Base-by-base conservation (phyloP, 2,797 vertebrate genomes). In the Karalla daura region DNA sequence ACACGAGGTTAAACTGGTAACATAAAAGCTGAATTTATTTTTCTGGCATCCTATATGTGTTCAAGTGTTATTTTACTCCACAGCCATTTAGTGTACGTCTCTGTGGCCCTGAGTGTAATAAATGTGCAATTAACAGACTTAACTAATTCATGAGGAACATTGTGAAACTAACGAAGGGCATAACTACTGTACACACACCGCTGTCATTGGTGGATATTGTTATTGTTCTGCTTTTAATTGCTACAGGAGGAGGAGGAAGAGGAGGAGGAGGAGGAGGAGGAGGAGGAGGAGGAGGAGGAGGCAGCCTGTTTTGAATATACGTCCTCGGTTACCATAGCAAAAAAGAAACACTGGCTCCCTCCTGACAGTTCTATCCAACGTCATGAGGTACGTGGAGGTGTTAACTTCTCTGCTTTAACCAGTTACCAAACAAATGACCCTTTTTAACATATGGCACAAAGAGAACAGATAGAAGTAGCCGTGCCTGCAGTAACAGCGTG, bases 81-180 rank as follows among this genome's bases (percentile, higher is more conserved):
- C 7, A 73, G 56, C 80, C 66, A 65, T 90, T 91, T 89, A 92
- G 81, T 87, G 85, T 41, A 80, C 86, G 81, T 90, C 80, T 86
- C 77, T 52, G 45, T 86, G 83, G 88, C 88, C 83, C 75, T 83
- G 81, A 86, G 87, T 86, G 83, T 83, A 89, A 89, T 91, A 90
- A 91, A 88, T 83, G 83, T 86, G 78, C 89, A 93, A 88, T 92
- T 91, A 92, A 89, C 89, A 86, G 78, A 90, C 85, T 89, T 92
- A 89, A 91, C 90, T 91, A 93, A 92, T 92, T 91, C 89, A 93
- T 91, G 91, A 92, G 90, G 86, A 91, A 85, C 85, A 85, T 78
- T 84, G 87, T 89, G 87, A 84, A 88, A 83, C 82, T 89, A 91
- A 91, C 90, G 81, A 89, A 91, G 89, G 86, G 85, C 89, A 87